Conservation (phyloP, 2,797 vertebrate genomes). For the Ciconia nigra region DNA sequence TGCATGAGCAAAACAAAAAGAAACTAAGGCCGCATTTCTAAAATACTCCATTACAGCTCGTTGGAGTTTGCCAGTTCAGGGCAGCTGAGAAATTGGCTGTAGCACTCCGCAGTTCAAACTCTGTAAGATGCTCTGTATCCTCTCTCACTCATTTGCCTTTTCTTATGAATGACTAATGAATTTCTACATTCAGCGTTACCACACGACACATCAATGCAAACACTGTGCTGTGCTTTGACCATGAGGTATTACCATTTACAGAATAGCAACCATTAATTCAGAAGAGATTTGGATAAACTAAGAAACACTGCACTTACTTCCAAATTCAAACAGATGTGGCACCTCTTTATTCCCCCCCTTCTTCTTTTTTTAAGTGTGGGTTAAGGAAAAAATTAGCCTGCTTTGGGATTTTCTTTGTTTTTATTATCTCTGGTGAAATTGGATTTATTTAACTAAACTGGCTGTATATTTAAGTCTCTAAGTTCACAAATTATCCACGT, state of each 20-base stretch:
- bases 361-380: background rate
- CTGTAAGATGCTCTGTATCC: background rate
- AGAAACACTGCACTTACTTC: background rate
- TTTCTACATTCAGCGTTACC: background rate
- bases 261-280: background rate
- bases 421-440: background rate
- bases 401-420: background rate
- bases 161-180: background rate
- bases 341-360: background rate
- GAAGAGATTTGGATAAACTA: background rate
- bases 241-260: background rate
- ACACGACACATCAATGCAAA: background rate
- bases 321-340: background rate
- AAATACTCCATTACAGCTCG: background rate
- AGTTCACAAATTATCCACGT: background rate
- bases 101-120: background rate
- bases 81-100: background rate
- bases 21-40: background rate
- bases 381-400: background rate
- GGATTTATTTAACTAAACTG: conserved; percentile 6
- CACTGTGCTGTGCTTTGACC: background rate
- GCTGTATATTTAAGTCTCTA: background rate
- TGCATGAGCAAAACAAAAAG: background rate
- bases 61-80: background rate
- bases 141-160: background rate